These are phyloP conservation scores for Orthosia cruda DNA, from an alignment of 2,888 invertebrate genomes.

Conservation along the genomic window DNA sequence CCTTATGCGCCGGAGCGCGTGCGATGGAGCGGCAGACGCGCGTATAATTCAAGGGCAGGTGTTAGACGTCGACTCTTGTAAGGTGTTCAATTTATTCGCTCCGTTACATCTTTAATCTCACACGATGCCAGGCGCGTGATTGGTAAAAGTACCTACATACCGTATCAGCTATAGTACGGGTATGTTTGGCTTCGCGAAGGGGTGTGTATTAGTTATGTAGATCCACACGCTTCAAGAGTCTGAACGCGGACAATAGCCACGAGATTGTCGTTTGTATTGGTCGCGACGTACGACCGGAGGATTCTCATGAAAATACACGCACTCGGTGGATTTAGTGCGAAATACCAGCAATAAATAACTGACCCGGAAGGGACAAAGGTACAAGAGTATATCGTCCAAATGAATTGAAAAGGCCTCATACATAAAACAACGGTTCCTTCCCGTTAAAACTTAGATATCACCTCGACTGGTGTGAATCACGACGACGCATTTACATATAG, in stretches of 20 bases:
- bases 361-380: conserved; percentile 91
- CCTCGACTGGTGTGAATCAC: conserved; percentile 81
- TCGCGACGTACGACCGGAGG: conserved; percentile 68
- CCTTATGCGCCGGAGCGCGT: conserved; percentile 46
- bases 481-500: conserved; percentile 82
- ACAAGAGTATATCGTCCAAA: conserved; percentile 87
- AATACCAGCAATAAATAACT: conserved; percentile 90
- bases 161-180: conserved; percentile 9
- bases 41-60: conserved; percentile 52
- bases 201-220: conserved; percentile 70
- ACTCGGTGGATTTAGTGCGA: conserved; percentile 84
- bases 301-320: conserved; percentile 80
- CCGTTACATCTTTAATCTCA: conserved; percentile 55
- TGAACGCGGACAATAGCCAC: conserved; percentile 68
- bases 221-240: conserved; percentile 58
- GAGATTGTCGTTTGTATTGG: conserved; percentile 76
- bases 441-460: conserved; percentile 81
- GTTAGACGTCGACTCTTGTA: conserved; percentile 56
- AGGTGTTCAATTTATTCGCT: conserved; percentile 60
- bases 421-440: conserved; percentile 87
- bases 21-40: conserved; percentile 26
- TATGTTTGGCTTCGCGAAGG: conserved; percentile 27
- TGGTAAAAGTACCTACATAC: conserved; percentile 50
- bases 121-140: conserved; percentile 46
- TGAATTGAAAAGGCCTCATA: conserved; percentile 91